A percentile compares a stretch with the other conserved stretches of the same genome.
Conservation (phyloP, 2,797 vertebrate species). For the Peromyscus eremicus region DNA sequence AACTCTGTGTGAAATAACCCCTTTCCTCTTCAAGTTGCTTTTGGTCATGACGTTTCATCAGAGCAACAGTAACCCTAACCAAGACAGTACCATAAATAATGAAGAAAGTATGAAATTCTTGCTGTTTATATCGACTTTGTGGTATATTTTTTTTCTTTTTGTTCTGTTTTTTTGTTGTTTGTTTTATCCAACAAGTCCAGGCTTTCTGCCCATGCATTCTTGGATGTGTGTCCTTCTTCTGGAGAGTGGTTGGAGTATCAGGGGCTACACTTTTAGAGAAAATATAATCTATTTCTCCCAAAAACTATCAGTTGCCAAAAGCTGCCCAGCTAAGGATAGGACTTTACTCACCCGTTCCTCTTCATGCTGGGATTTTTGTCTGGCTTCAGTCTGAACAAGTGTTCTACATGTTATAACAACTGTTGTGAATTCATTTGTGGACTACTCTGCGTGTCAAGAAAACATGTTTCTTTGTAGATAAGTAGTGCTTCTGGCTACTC, state of each 20-base stretch:
- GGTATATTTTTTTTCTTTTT: too few relatives aligned
- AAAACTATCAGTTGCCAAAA: not conserved
- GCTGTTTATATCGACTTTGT: not conserved
- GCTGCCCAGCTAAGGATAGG: not conserved
- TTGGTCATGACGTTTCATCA: not conserved
- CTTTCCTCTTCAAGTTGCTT: not conserved
- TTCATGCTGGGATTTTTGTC: not conserved
- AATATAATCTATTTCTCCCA: not conserved
- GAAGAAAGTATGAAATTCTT: not conserved
- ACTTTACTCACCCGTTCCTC: not conserved
- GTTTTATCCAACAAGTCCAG: not conserved
- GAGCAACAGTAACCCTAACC: not conserved
- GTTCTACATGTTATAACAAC: not conserved
- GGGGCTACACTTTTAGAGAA: not conserved
- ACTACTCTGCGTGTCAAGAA: not conserved
- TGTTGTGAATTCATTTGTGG: not conserved
- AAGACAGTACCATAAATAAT: not conserved
- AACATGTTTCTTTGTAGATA: not conserved
- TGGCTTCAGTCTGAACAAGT: not conserved
- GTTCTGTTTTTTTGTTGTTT: too few relatives aligned
- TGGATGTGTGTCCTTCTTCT: not conserved
- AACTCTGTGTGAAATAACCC: not conserved
- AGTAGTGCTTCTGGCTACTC: not conserved
- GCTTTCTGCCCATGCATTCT: not conserved
- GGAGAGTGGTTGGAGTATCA: not conserved